These are phyloP conservation scores for Cephonodes hylas DNA, from an alignment of 2,888 invertebrate species.

Conservation along the genomic window DNA sequence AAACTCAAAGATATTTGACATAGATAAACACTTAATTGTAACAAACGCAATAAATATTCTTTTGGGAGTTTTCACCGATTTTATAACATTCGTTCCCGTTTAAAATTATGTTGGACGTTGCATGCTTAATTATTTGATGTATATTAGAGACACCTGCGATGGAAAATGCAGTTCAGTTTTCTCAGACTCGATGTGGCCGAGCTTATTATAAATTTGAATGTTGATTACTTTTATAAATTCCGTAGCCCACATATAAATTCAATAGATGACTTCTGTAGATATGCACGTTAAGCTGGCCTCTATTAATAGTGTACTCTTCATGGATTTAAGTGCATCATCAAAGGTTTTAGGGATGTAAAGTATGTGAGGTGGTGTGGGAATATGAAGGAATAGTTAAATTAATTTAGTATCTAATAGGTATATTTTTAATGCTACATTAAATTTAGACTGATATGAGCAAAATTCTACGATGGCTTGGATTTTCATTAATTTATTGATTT, in stretches of 20 bases:
- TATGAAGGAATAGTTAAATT: too few relatives aligned
- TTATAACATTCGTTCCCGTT: conserved; percentile 8
- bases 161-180: conserved; percentile 8
- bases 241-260: conserved; percentile 5
- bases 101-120: conserved; percentile 9
- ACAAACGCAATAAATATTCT: conserved; percentile 22
- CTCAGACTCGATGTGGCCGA: conserved; percentile 3
- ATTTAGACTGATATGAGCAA: too few relatives aligned
- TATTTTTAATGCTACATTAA: too few relatives aligned
- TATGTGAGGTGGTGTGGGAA: too few relatives aligned
- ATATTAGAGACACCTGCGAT: conserved; percentile 9
- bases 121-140: conserved; percentile 4
- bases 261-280: neutral
- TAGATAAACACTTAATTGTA: conserved; percentile 8
- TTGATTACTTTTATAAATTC: conserved; percentile 11
- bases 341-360: neutral
- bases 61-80: conserved; percentile 22
- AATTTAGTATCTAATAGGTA: too few relatives aligned
- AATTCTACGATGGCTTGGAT: too few relatives aligned
- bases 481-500: too few relatives aligned
- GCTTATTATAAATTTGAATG: conserved; percentile 11
- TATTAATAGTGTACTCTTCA: neutral
- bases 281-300: too few relatives aligned
- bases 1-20: conserved; percentile 27
- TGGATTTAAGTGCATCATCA: too few relatives aligned